Evolutionary conservation across 2,113 vertebrate species (phyloP).

Genomic region (Butorides virescens): DNA sequence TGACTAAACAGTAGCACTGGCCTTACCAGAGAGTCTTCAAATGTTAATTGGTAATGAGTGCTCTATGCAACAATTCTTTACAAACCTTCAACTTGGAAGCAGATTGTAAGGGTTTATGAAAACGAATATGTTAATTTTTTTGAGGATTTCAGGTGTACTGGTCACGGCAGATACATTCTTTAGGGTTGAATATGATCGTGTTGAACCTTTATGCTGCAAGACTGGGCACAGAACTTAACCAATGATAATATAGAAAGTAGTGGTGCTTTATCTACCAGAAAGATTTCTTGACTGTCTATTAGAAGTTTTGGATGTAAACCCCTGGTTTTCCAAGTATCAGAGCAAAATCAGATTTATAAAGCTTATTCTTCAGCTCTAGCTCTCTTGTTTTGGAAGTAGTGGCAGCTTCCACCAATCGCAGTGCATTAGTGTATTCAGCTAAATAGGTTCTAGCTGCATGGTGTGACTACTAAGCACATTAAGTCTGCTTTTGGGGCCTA

Average conservation of each 20-base stretch:
- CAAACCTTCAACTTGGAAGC: background rate
- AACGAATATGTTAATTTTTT: background rate
- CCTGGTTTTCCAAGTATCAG: background rate
- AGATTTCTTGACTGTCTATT: background rate
- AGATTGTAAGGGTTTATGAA: background rate
- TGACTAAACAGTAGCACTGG: background rate
- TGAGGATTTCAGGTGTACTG: background rate
- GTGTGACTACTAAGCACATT: background rate
- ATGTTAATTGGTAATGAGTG: background rate
- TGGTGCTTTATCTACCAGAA: background rate
- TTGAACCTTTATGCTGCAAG: background rate
- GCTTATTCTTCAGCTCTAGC: background rate
- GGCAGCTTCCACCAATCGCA: background rate
- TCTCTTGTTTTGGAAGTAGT: background rate
- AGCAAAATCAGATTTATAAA: background rate
- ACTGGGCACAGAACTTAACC: background rate
- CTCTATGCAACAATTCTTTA: background rate
- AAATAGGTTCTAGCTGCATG: constrained; percentile 7
- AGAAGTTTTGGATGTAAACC: background rate
- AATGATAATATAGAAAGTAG: background rate
- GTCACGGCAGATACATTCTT: background rate
- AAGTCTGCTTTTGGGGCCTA: background rate
- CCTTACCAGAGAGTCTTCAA: background rate
- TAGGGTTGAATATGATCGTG: background rate
- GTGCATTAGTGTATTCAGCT: background rate